These are phyloP conservation scores for Triplophysa bombifrons DNA, from an alignment of 2,797 vertebrate genomes.

Conservation along the genomic window DNA sequence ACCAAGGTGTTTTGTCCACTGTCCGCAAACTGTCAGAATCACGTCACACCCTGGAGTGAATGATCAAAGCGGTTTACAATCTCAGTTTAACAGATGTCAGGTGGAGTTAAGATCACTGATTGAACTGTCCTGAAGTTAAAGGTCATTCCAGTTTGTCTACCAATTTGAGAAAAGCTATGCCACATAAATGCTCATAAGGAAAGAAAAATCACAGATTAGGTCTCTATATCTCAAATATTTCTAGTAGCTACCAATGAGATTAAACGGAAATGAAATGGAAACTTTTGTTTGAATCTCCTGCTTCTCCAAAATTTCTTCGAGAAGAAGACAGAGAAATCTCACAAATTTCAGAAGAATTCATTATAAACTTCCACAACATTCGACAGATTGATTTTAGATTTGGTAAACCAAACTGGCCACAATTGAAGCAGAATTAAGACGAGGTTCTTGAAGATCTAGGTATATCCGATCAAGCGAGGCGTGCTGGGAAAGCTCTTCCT, in stretches of 20 bases:
- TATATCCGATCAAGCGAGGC: constrained; percentile 82
- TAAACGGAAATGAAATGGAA: too few species aligned
- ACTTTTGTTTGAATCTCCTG: too few species aligned
- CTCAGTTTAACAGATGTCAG: constrained; percentile 20
- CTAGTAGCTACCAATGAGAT: too few species aligned
- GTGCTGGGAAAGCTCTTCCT: constrained; percentile 89
- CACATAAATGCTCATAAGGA: too few species aligned
- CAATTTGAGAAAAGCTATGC: too few species aligned
- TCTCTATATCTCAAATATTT: too few species aligned
- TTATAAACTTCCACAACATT: not conserved
- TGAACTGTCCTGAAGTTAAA: not conserved
- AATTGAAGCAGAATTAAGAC: not conserved
- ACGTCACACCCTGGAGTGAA: constrained; percentile 4
- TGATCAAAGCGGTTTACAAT: not conserved
- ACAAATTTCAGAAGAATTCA: not conserved
- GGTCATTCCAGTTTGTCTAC: too few species aligned
- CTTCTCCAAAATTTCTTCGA: too few species aligned
- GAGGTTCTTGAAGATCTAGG: constrained; percentile 62
- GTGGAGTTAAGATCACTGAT: not conserved
- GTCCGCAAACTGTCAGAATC: constrained; percentile 17
- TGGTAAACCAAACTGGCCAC: not conserved
- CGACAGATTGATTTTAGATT: not conserved
- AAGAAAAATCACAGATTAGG: too few species aligned
- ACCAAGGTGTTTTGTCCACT: constrained; percentile 8
- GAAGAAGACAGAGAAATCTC: too few species aligned